Base-by-base conservation (phyloP, 2,113 vertebrate genomes). In the Cynopterus brachyotis region DNA sequence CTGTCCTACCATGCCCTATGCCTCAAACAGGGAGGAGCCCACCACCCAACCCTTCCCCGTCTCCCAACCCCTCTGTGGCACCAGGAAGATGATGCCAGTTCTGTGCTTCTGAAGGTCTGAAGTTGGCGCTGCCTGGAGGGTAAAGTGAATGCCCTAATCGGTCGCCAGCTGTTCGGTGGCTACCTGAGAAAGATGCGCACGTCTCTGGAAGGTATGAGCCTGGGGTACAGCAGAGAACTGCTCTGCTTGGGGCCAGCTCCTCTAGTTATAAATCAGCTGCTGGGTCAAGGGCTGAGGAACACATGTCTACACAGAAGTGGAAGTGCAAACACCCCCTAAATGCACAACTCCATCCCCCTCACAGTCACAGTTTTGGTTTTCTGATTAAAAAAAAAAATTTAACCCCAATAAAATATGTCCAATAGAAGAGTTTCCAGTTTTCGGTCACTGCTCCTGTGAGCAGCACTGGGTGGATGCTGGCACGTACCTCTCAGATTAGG, bases 321-420 rank as follows among this genome's bases (percentile, higher is more conserved):
- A 9, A 17, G 13, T 40, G 40, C 80, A 87, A 37, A 35, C 35
- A 1, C 16, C 12, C 22, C 47, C 59, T 37, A 80, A 70, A 28
- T 24, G 40, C n/a, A 66, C 22, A 1, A 19, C 53, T 72, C 75
- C 53, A 7, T 24, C 35, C 47, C 28, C 30, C 83, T 19, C 32
- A 55, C 55, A 57, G 95, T 85, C 60, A 70, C 55, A 84, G 86
- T 89, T 91, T 83, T 60, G 67, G 28, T 78, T 95, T 91, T 84
- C 82, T 85, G 78, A 62, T 89, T 76, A 50, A 80, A 96, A 96
- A 94, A 64, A 62, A 78, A 26, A 4, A 72, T 62, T 57, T 7
- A 50, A 28, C 20, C 28, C 47, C 45, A 30, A 69, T 72, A 91
- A 96, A 96, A 86, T 20, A 32, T 10, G 32, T 69, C 86, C 60